These are phyloP conservation scores for Tridacna gigas DNA, from an alignment of 2,888 invertebrate species.

Conservation along the genomic window DNA sequence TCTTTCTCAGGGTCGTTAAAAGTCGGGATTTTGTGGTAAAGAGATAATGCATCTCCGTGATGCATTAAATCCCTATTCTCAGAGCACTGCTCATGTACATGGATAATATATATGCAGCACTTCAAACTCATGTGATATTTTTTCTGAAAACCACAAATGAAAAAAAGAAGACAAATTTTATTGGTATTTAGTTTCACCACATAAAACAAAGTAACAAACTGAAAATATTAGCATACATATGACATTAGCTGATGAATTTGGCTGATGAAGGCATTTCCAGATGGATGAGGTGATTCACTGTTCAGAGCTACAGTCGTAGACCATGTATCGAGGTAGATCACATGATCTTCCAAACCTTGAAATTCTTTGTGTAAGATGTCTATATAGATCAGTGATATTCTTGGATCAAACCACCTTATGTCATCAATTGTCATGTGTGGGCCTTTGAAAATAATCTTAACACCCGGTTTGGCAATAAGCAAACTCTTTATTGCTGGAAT, in stretches of 20 bases:
- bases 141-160: too few species aligned
- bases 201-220: too few species aligned
- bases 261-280: constrained; percentile 23
- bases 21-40: too few species aligned
- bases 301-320: constrained; percentile 49
- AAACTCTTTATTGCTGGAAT: constrained; percentile 24
- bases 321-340: constrained; percentile 55
- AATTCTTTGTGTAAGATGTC: constrained; percentile 45
- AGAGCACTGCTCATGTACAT: too few species aligned
- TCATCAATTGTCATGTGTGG: constrained; percentile 49
- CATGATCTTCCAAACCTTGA: constrained; percentile 33
- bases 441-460: constrained; percentile 47
- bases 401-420: constrained; percentile 44
- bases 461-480: constrained; percentile 39
- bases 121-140: too few species aligned
- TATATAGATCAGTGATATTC: constrained; percentile 35
- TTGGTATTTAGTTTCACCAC: too few species aligned
- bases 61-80: too few species aligned
- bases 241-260: constrained; percentile 55
- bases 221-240: constrained; percentile 36
- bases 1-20: too few species aligned
- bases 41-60: too few species aligned
- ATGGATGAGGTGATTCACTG: constrained; percentile 43
- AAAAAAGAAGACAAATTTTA: too few species aligned
- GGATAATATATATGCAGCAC: too few species aligned